Percentiles rank a stretch among this genome's conserved stretches.
Conservation (phyloP, 92 coral and sea anemone genomes). For the Parazoanthus swiftii region DNA sequence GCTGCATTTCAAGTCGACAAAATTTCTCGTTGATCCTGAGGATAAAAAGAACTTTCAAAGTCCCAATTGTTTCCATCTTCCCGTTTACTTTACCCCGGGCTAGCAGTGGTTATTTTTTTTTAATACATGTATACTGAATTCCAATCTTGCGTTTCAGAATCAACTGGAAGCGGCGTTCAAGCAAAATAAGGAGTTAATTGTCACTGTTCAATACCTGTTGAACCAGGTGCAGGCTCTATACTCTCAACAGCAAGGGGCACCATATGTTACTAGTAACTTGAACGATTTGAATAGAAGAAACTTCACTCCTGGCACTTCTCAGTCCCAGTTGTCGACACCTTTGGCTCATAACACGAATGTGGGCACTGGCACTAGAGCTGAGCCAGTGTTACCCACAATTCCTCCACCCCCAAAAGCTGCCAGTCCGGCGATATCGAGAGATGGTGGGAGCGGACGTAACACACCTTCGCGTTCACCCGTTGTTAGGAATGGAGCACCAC, state of each 20-base stretch:
- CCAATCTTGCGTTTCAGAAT: slow-evolving; percentile 54
- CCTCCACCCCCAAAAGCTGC: slow-evolving; percentile 73
- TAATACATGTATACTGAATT: too few species aligned
- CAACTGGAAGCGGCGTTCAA: slow-evolving; percentile 85
- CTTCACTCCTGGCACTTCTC: slow-evolving; percentile 3
- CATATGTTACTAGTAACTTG: not conserved
- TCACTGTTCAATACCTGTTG: slow-evolving; percentile 81
- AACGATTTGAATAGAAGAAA: slow-evolving; percentile 49
- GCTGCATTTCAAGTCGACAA: too few species aligned
- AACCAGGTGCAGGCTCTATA: slow-evolving; percentile 77
- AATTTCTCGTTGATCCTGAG: too few species aligned
- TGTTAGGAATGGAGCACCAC: slow-evolving; percentile 37
- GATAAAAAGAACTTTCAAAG: too few species aligned
- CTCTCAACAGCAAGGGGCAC: slow-evolving; percentile 42
- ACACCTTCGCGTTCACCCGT: slow-evolving; percentile 21
- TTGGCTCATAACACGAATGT: slow-evolving; percentile 37
- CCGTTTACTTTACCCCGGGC: too few species aligned
- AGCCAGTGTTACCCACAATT: slow-evolving; percentile 66
- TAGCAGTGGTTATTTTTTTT: too few species aligned
- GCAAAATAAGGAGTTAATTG: slow-evolving; percentile 87
- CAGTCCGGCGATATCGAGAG: slow-evolving; percentile 63
- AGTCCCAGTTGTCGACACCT: slow-evolving; percentile 46
- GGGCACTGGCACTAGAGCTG: slow-evolving; percentile 51
- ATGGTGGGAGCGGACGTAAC: slow-evolving; percentile 40
- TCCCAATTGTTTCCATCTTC: too few species aligned